phyloP scores from a whole-genome alignment of 2,113 vertebrate species.

The Hippocampus zosterae region DNA sequence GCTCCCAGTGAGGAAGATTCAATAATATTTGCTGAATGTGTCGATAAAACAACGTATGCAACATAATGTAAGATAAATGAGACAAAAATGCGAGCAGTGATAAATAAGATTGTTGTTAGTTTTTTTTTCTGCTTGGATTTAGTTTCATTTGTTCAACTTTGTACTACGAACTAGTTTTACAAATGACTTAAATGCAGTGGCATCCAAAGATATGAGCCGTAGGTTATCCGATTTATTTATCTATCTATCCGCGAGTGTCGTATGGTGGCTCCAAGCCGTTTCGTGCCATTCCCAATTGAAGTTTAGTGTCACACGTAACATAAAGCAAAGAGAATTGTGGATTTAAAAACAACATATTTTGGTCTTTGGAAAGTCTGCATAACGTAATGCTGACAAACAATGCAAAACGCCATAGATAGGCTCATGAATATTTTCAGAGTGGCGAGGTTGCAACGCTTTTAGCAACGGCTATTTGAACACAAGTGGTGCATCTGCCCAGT shows the following conservation, averaged over 20 bases:
- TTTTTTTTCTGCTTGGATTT: neutral
- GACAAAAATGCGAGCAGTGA: constrained; percentile 28
- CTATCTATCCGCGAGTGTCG: no score
- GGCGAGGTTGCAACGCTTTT: no score
- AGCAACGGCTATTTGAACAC: no score
- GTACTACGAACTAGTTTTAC: neutral
- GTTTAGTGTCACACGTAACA: neutral
- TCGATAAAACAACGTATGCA: constrained; percentile 49
- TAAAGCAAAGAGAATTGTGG: neutral
- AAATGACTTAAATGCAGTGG: neutral
- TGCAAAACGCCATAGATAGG: no score
- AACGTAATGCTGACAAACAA: no score
- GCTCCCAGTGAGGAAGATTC: constrained; percentile 39
- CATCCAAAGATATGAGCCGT: neutral
- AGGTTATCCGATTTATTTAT: no score
- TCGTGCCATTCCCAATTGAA: neutral
- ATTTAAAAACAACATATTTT: no score
- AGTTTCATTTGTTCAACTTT: neutral
- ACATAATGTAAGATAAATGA: constrained; percentile 39
- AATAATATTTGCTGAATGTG: constrained; percentile 39
- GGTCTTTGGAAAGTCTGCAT: no score
- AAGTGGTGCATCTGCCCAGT: no score
- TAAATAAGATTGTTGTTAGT: neutral
- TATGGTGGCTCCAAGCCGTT: neutral
- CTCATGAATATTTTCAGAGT: no score